phyloP scores from a whole-genome alignment of 2,888 invertebrate genomes.

The Drosophila pullipes region DNA sequence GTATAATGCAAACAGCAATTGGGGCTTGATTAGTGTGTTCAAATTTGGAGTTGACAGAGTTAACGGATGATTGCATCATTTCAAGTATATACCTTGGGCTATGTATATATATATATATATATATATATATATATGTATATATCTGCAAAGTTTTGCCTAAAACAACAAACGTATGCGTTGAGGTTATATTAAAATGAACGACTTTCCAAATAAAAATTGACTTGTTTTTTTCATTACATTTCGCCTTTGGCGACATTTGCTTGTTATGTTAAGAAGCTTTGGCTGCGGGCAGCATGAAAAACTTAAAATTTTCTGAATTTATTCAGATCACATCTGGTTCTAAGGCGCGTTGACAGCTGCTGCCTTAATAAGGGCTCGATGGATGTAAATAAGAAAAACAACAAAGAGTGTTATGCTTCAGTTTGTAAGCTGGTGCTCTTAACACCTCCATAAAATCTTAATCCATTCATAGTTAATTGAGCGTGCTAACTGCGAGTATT shows the following conservation, averaged over 20 bases:
- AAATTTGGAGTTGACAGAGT: slow-evolving; percentile 11
- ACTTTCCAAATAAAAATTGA: neutral
- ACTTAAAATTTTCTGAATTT: neutral
- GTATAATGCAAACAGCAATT: slow-evolving; percentile 34
- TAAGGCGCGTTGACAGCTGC: neutral
- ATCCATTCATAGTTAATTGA: slow-evolving; percentile 28
- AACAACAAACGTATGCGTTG: neutral
- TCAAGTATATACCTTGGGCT: neutral
- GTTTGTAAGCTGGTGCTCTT: slow-evolving; percentile 27
- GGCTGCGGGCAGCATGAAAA: neutral
- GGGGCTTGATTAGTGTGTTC: slow-evolving; percentile 42
- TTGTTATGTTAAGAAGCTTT: neutral
- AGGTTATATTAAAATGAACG: neutral
- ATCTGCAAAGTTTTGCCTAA: neutral
- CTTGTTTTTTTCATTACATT: neutral
- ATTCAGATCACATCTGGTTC: neutral
- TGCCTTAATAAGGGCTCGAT: neutral
- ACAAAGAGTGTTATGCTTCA: slow-evolving; percentile 25
- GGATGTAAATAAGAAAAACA: neutral
- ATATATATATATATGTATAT: neutral
- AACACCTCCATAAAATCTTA: slow-evolving; percentile 30
- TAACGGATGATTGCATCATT: slow-evolving; percentile 26
- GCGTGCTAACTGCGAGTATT: slow-evolving; percentile 12
- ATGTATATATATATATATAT: neutral
- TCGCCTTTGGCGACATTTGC: neutral